Conservation (phyloP, 2,113 vertebrate genomes). For the Artemisiospiza belli region DNA sequence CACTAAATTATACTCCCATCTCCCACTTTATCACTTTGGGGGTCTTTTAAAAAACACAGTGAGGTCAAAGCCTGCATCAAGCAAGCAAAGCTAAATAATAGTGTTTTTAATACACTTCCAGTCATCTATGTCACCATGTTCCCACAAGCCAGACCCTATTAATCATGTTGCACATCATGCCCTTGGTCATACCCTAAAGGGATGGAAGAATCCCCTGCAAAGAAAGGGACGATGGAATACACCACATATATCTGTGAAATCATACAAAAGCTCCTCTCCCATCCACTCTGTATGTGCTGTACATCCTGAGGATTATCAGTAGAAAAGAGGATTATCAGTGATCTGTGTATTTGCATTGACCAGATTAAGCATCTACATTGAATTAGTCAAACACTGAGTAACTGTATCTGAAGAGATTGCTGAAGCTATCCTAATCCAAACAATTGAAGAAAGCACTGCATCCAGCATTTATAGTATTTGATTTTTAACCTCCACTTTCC, state of each 20-base stretch:
- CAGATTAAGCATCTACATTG: conserved; percentile 57
- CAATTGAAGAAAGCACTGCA: conserved; percentile 29
- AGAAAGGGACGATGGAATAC: background rate
- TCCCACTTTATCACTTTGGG: background rate
- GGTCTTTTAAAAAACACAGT: background rate
- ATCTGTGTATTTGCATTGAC: conserved; percentile 66
- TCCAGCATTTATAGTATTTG: background rate
- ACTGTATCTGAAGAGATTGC: conserved; percentile 63
- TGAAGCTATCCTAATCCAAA: conserved; percentile 55
- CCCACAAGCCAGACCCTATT: background rate
- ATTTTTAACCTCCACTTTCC: conserved; percentile 39
- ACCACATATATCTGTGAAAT: background rate
- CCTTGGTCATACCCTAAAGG: background rate
- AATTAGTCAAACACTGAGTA: conserved; percentile 56
- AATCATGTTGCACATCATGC: background rate
- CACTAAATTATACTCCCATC: background rate
- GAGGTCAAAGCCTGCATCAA: background rate
- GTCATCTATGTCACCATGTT: background rate
- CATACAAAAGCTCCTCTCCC: conserved; percentile 1
- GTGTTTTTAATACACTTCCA: background rate
- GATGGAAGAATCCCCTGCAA: background rate
- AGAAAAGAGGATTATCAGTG: conserved; percentile 63
- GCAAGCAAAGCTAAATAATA: background rate
- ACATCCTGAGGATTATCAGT: conserved; percentile 37
- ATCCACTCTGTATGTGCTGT: background rate